Base-by-base conservation (phyloP, 2,797 vertebrate species). In the Sandelia bainsii region DNA sequence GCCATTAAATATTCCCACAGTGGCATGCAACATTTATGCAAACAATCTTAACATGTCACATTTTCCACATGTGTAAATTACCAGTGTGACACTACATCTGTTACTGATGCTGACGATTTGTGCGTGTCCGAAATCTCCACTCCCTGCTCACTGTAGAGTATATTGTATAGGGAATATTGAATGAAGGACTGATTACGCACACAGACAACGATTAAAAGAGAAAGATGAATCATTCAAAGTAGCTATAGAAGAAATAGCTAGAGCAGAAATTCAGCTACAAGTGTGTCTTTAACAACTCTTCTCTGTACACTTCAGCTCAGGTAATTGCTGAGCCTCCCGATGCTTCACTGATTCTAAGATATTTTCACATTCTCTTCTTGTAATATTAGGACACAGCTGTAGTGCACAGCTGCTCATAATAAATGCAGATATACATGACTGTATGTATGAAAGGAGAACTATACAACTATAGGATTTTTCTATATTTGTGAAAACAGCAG, bases 181-280 rank as follows among this genome's bases (percentile, higher is more conserved):
- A 63, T 60, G 50, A 73, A 22, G 23, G 8, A n/a, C 13, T 17
- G 17, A 66, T 66, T 54, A 48, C 25, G 20, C 56, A 54, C 44
- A 34, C 25, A 16, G 29, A 25, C 52, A 42, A 73, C 23, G 25
- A 54, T 40, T 39, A 56, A 44, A 25, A 54, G 32, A 63, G 27
- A 60, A 20, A 2, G 19, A 79, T 72, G 62, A 78, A 45, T 74
- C 79, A 58, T 20, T 77, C 17, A 70, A 40, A 61, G 42, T 20
- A 48, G 9, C 34, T 53, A 4, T 9, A 42, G 40, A 53, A 68
- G 60, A 22, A 40, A 54, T 8, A 34, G 32, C 32, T 1, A 34
- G 32, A 34, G 32, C 29, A 39, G 27, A 42, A 39, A 59, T 69
- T 40, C 8, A 72, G 60, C 32, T 42, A 20, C 8, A 57, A 42